phyloP scores from a whole-genome alignment of 1,140 invertebrate species.

The Vanessa tameamea region DNA sequence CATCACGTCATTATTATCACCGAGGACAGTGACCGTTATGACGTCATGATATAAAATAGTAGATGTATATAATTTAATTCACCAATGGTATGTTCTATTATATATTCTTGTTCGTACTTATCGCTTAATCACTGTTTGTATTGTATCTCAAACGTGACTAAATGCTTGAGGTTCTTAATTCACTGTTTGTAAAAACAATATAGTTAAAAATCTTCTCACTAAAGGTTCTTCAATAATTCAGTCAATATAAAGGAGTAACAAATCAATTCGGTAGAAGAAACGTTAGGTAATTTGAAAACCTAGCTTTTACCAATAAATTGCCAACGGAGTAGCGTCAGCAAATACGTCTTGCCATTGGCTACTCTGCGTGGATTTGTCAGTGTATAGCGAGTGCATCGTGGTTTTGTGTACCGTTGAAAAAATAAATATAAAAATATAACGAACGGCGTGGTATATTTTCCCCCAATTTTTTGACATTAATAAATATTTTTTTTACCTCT shows the following conservation, averaged over 20 bases:
- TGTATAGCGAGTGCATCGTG: conserved; percentile 40
- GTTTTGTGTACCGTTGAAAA: conserved; percentile 34
- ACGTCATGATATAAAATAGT: too few relatives aligned
- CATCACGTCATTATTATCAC: too few relatives aligned
- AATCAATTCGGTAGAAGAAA: conserved; percentile 34
- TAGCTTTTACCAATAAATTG: conserved; percentile 40
- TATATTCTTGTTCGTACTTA: too few relatives aligned
- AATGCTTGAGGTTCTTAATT: too few relatives aligned
- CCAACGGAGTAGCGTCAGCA: conserved; percentile 48
- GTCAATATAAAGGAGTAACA: conserved; percentile 24
- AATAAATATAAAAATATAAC: not conserved
- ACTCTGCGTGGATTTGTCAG: conserved; percentile 53
- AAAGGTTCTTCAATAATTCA: not conserved
- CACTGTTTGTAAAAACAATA: not conserved
- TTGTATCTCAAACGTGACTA: too few relatives aligned
- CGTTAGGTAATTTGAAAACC: conserved; percentile 45
- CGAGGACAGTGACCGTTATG: too few relatives aligned
- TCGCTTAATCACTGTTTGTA: too few relatives aligned
- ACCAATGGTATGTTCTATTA: too few relatives aligned
- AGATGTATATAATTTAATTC: too few relatives aligned
- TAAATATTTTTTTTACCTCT: too few relatives aligned
- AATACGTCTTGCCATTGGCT: conserved; percentile 55
- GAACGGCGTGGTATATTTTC: too few relatives aligned
- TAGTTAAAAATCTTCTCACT: not conserved
- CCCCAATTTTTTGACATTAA: too few relatives aligned